phyloP scores from a whole-genome alignment of 2,113 vertebrate species.

The Agapornis roseicollis region DNA sequence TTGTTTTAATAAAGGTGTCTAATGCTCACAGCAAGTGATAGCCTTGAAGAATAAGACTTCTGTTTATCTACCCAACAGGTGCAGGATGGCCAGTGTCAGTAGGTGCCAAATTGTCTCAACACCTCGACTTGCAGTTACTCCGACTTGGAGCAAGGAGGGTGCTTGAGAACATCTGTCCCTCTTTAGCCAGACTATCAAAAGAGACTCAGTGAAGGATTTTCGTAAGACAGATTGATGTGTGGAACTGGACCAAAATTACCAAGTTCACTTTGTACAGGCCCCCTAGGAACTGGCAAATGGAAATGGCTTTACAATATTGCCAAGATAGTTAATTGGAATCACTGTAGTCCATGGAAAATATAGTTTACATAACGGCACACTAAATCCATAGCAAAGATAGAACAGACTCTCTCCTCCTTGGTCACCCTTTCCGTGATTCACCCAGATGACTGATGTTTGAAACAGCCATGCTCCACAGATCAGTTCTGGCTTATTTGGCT shows the following conservation, averaged over 20 bases:
- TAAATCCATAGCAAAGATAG: background rate
- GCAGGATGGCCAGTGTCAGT: background rate
- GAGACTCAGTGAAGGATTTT: background rate
- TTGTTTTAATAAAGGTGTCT: constrained; percentile 62
- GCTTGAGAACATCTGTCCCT: background rate
- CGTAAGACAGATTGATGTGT: background rate
- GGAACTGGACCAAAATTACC: background rate
- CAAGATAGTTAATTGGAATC: constrained; percentile 7
- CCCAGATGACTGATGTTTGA: background rate
- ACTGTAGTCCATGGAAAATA: background rate
- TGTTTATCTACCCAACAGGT: constrained; percentile 57
- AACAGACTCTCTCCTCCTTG: background rate
- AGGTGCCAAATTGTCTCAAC: constrained; percentile 5
- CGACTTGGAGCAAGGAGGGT: background rate
- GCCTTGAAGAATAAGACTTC: constrained; percentile 42
- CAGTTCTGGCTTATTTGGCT: constrained; percentile 26
- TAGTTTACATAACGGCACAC: background rate
- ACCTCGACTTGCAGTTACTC: background rate
- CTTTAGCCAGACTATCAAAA: background rate
- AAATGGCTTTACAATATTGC: background rate
- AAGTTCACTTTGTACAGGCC: constrained; percentile 3
- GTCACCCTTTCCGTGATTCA: background rate
- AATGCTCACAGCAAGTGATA: constrained; percentile 43
- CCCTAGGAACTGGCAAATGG: constrained; percentile 11
- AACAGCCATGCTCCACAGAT: background rate